Percentiles rank a stretch among this genome's conserved stretches.
phyloP scores from a whole-genome alignment of 2,888 invertebrate genomes.

The Uropetala carovei region DNA sequence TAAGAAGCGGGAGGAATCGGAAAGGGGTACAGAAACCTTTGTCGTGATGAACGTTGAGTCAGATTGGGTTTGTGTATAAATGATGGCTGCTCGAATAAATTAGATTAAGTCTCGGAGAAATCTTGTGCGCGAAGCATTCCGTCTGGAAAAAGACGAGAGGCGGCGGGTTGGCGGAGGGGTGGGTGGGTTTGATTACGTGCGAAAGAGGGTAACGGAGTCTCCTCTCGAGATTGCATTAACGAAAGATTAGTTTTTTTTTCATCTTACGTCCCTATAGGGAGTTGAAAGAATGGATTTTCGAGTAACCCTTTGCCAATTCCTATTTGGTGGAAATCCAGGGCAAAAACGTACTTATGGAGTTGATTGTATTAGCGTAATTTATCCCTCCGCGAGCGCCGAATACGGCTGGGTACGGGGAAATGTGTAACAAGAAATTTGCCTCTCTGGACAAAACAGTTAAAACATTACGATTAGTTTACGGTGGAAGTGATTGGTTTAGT shows the following conservation, averaged over 20 bases:
- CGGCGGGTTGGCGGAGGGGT: neutral
- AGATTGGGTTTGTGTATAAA: conserved; percentile 61
- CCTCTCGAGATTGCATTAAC: conserved; percentile 13
- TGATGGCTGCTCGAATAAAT: conserved; percentile 59
- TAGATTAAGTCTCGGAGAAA: conserved; percentile 59
- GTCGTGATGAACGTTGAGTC: conserved; percentile 59
- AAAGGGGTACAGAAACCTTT: conserved; percentile 41
- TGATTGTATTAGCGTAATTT: neutral
- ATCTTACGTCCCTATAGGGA: neutral
- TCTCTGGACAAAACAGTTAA: too few relatives aligned
- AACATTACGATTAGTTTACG: too few relatives aligned
- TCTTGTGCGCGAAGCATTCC: conserved; percentile 56
- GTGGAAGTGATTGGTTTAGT: too few relatives aligned
- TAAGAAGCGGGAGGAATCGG: neutral
- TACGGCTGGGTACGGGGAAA: too few relatives aligned
- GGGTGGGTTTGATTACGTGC: conserved; percentile 3
- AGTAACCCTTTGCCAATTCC: neutral
- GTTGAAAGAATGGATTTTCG: neutral
- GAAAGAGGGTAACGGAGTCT: neutral
- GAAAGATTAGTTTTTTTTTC: neutral
- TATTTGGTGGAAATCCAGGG: neutral
- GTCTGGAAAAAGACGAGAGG: conserved; percentile 50
- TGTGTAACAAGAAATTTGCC: too few relatives aligned
- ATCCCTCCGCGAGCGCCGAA: neutral
- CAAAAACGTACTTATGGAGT: neutral